Conservation (phyloP, 2,113 vertebrate species). For the Dipodomys spectabilis region DNA sequence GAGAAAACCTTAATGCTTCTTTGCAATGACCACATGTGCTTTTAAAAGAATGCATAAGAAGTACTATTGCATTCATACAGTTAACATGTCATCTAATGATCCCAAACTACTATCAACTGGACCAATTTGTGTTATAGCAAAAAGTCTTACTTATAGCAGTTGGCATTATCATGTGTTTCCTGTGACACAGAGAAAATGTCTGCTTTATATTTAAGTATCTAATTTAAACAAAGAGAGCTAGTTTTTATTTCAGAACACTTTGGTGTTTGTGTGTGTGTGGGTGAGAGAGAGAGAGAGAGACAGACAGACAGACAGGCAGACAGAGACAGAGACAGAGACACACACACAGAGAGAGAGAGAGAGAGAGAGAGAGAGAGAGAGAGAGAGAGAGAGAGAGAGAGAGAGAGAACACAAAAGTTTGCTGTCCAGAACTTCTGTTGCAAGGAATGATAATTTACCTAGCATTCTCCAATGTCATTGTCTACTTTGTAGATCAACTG, state of each 20-base stretch:
- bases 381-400: background rate
- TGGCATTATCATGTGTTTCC: background rate
- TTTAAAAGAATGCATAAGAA: background rate
- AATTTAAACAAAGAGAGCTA: background rate
- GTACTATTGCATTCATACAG: background rate
- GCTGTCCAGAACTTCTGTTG: background rate
- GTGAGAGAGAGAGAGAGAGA: no score
- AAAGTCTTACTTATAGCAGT: background rate
- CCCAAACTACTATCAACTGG: background rate
- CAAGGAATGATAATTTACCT: no score
- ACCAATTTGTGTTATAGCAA: background rate
- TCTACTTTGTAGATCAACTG: slow-evolving; percentile 80
- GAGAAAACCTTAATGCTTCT: background rate
- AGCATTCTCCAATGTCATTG: background rate
- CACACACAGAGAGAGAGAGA: background rate
- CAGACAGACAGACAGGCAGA: no score
- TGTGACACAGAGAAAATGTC: background rate
- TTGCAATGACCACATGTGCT: background rate
- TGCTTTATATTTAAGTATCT: slow-evolving; percentile 8
- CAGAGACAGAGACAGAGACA: background rate
- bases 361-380: no score
- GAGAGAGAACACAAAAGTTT: background rate
- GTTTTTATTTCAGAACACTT: slow-evolving; percentile 21
- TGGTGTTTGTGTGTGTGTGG: no score
- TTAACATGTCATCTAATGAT: background rate